These are phyloP conservation scores for Sinocyclocheilus anophthalmus DNA, from an alignment of 2,113 vertebrate genomes.

Conservation along the genomic window DNA sequence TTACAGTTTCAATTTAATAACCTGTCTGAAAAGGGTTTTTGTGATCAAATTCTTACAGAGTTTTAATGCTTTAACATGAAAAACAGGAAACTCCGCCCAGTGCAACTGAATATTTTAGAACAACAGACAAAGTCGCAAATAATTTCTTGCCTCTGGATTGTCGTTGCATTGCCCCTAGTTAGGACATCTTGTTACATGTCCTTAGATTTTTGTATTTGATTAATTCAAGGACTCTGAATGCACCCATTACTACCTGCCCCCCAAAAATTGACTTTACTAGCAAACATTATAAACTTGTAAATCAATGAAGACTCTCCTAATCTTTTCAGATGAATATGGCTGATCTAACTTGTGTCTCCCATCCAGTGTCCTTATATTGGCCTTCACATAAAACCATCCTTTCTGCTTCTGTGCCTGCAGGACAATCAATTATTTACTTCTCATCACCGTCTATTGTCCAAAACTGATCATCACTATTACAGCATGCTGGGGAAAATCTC, in stretches of 20 bases:
- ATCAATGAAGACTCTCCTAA: background rate
- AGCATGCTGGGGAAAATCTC: slow-evolving; percentile 38
- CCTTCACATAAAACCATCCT: slow-evolving; percentile 55
- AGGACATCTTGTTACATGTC: background rate
- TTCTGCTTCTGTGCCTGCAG: slow-evolving; percentile 47
- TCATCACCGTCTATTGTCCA: slow-evolving; percentile 51
- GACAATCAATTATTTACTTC: slow-evolving; percentile 58
- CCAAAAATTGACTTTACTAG: background rate
- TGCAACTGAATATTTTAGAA: background rate
- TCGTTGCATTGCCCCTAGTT: background rate
- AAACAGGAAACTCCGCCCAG: background rate
- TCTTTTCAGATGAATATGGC: background rate
- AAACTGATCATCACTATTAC: slow-evolving; percentile 50
- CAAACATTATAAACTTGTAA: background rate
- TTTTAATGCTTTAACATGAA: background rate
- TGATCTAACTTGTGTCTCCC: slow-evolving; percentile 24
- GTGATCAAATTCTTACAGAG: background rate
- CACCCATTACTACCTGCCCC: background rate
- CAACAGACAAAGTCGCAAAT: background rate
- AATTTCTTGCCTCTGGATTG: background rate
- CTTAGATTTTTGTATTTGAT: slow-evolving; percentile 1
- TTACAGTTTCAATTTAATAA: background rate
- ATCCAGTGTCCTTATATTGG: slow-evolving; percentile 32
- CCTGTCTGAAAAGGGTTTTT: background rate
- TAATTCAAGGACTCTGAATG: background rate